phyloP scores from a whole-genome alignment of 2,113 vertebrate species.

The Synodontis membranacea region DNA sequence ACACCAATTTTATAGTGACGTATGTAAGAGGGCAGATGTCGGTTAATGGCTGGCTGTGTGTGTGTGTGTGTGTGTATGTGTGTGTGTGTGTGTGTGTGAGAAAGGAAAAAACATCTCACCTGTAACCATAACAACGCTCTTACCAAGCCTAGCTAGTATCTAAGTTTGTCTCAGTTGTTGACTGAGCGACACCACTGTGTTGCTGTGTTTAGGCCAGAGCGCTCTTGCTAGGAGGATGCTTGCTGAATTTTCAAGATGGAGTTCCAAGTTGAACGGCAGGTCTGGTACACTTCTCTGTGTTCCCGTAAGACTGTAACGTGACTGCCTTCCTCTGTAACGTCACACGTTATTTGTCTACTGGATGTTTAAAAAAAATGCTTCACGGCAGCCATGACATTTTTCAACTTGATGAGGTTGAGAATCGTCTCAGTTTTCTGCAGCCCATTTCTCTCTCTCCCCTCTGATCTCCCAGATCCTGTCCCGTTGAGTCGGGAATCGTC shows the following conservation, averaged over 20 bases:
- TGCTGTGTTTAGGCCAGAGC: no score
- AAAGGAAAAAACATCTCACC: neutral
- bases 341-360: neutral
- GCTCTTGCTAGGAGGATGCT: no score
- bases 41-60: neutral
- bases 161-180: neutral
- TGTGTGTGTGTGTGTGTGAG: neutral
- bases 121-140: neutral
- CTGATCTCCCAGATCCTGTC: constrained; percentile 23
- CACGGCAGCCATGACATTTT: neutral
- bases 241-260: no score
- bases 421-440: neutral
- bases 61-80: constrained; percentile 15
- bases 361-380: neutral
- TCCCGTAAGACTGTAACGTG: no score
- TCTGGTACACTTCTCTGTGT: no score
- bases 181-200: no score
- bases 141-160: neutral
- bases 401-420: neutral
- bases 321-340: neutral
- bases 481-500: neutral
- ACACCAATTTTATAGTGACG: neutral
- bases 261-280: no score
- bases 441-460: neutral
- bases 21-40: neutral